These are phyloP conservation scores for Drosophila navojoa DNA, from an alignment of 1,140 invertebrate genomes.

Conservation along the genomic window DNA sequence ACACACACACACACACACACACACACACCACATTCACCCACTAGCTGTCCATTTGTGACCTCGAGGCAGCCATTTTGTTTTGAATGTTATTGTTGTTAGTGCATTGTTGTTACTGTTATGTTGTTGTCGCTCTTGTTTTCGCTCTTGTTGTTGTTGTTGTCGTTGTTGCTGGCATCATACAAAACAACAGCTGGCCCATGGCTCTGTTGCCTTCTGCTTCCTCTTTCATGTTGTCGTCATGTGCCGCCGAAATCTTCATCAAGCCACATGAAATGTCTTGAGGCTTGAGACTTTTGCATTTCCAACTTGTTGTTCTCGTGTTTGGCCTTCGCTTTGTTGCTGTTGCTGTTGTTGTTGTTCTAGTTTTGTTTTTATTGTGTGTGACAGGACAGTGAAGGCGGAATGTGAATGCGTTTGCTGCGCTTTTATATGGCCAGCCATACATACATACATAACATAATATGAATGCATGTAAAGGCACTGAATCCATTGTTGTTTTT, in stretches of 20 bases:
- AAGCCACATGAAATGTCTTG: constrained; percentile 74
- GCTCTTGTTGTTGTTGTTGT: constrained; percentile 61
- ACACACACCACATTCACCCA: constrained; percentile 27
- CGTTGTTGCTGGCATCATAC: constrained; percentile 39
- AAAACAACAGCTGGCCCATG: constrained; percentile 17
- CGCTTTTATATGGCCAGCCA: constrained; percentile 65
- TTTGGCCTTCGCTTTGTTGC: constrained; percentile 44
- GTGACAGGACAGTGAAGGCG: not conserved
- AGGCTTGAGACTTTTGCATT: constrained; percentile 43
- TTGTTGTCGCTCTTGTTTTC: constrained; percentile 55
- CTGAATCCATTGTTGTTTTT: not conserved
- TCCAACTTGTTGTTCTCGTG: constrained; percentile 24
- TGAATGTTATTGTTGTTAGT: constrained; percentile 17
- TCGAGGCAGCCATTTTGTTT: constrained; percentile 74
- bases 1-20: constrained; percentile 25
- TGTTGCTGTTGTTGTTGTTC: constrained; percentile 14
- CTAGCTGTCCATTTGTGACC: constrained; percentile 56
- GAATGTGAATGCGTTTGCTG: constrained; percentile 6
- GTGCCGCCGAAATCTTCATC: constrained; percentile 77
- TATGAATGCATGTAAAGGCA: constrained; percentile 50
- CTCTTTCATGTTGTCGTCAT: constrained; percentile 10
- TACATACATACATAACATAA: constrained; percentile 15
- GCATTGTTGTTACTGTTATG: too few relatives aligned
- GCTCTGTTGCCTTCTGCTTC: not conserved
- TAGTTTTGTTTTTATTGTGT: constrained; percentile 23